Evolutionary conservation across 2,113 vertebrate genomes (phyloP).

Genomic region (Scomber scombrus): DNA sequence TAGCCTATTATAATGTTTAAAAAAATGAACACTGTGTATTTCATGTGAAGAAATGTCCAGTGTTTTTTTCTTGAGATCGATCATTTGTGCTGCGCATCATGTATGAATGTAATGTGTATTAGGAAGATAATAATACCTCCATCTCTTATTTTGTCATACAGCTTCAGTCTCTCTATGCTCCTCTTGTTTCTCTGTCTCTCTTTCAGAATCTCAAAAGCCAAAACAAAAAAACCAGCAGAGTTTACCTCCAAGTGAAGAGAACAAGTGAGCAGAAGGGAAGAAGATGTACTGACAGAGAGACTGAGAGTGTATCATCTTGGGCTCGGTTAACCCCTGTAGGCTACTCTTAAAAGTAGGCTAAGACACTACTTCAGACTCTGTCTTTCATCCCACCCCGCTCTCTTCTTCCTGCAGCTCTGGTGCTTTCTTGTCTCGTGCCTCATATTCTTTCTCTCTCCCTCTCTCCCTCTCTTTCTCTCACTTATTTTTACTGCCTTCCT

Average conservation of each 20-base stretch:
- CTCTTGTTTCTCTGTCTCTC: constrained; percentile 2
- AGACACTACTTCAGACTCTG: constrained; percentile 66
- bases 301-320: constrained; percentile 39
- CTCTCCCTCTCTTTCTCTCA: constrained; percentile 44
- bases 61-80: constrained; percentile 25
- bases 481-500: constrained; percentile 40
- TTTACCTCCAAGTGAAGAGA: constrained; percentile 26
- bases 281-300: constrained; percentile 21
- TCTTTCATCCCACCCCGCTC: constrained; percentile 64
- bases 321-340: constrained; percentile 62
- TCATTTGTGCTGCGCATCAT: constrained; percentile 11
- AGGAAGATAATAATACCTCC: background rate
- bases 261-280: constrained; percentile 9
- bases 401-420: constrained; percentile 43
- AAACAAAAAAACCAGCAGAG: constrained; percentile 19
- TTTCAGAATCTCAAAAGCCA: constrained; percentile 20
- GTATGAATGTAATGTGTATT: constrained; percentile 6
- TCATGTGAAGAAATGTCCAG: constrained; percentile 6
- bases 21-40: background rate
- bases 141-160: constrained; percentile 16
- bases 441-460: constrained; percentile 41
- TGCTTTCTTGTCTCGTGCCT: constrained; percentile 29
- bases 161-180: background rate
- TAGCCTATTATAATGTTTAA: background rate
- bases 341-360: constrained; percentile 72